phyloP scores from a whole-genome alignment of 2,888 invertebrate species.

The Torymus auratus region DNA sequence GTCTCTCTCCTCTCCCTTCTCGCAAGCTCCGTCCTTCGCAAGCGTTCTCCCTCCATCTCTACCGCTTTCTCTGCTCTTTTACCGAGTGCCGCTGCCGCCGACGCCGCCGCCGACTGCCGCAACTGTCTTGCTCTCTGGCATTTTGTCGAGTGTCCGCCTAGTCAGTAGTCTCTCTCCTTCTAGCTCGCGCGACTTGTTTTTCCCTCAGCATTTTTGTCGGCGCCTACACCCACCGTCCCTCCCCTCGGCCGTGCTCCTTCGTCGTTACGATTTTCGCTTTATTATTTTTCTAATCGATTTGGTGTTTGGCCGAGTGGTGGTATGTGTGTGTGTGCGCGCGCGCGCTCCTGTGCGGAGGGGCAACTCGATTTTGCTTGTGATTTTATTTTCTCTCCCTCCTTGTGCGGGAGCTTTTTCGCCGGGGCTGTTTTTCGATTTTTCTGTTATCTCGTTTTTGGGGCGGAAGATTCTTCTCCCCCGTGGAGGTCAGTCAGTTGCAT shows the following conservation, averaged over 20 bases:
- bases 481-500: too few species aligned
- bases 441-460: too few species aligned
- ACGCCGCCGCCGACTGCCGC: constrained; percentile 14
- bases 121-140: constrained; percentile 26
- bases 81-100: constrained; percentile 12
- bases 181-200: constrained; percentile 1
- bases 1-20: constrained; percentile 9
- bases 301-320: background rate
- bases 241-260: background rate
- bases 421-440: too few species aligned
- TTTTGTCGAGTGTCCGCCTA: constrained; percentile 27
- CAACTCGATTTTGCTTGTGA: too few species aligned
- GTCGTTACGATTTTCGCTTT: background rate
- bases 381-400: too few species aligned
- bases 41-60: constrained; percentile 12
- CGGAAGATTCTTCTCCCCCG: too few species aligned
- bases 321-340: background rate
- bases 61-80: constrained; percentile 6
- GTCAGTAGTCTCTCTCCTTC: constrained; percentile 1
- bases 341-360: background rate
- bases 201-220: too few species aligned
- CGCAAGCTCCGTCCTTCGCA: constrained; percentile 20
- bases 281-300: constrained; percentile 43
- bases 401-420: too few species aligned
- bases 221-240: background rate